Evolutionary conservation across 2,113 vertebrate genomes (phyloP), one percentile per base, ranked within the genome.

Genomic region (Motacilla tschutschensis): DNA sequence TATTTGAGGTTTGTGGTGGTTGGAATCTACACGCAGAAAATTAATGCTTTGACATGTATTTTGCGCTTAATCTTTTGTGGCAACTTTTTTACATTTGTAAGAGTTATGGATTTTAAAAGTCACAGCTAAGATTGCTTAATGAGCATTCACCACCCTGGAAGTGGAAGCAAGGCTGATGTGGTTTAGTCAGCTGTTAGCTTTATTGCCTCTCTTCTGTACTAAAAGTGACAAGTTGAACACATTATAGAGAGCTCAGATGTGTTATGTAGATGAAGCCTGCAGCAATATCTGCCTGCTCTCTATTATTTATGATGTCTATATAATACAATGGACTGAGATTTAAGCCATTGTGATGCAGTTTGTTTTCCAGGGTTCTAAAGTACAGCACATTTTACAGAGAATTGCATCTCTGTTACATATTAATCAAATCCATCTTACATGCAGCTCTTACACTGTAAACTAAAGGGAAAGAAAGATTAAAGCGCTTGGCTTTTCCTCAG

Each of bases 291-390:
- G 97, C 96, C 97, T 97, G 95, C 97, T 97, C 96, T 97, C 96
- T 96, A 98, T 98, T 98, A 98, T 98, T 98, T 98, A 98, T 98
- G 97, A 97, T 96, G 97, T 97, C 97, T 97, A 97, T 98, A 98
- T 97, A 97, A 97, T 95, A 97, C 97, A 97, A 97, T 97, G 96
- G 97, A 97, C 97, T 96, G 97, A 97, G 97, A 98, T 97, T 97
- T 97, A 97, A 97, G 96, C 96, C 97, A 97, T 97, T 97, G 97
- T 96, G 96, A 96, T 96, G 97, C 96, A 96, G 96, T 97, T 97
- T 97, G 96, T 97, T 97, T 97, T 97, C 96, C 96, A 95, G 96
- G 95, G 96, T 95, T 97, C 96, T 96, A 97, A 97, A 97, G 97
- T 96, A 97, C 96, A 95, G 96, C 96, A 96, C 96, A 96, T 98